Conservation (phyloP, 2,113 vertebrate species). For the Tachysurus fulvidraco region DNA sequence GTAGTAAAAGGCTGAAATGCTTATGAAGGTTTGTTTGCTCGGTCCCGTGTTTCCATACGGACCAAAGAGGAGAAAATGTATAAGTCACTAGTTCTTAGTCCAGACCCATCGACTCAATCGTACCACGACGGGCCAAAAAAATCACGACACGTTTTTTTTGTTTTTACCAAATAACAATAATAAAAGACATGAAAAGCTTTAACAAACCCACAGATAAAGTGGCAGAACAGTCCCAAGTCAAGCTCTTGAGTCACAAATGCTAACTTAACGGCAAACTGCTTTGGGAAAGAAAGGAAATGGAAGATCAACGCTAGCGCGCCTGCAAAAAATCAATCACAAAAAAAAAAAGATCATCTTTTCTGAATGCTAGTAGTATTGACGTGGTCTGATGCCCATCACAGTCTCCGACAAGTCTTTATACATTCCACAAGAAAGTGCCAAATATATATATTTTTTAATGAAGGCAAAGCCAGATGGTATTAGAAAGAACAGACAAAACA, state of each 20-base stretch:
- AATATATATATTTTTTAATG: constrained; percentile 43
- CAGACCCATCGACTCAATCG: constrained; percentile 17
- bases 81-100: constrained; percentile 32
- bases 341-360: constrained; percentile 46
- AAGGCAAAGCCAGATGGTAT: constrained; percentile 69
- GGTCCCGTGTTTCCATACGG: constrained; percentile 14
- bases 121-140: constrained; percentile 20
- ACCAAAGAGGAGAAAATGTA: constrained; percentile 26
- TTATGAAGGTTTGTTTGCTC: not conserved
- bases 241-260: constrained; percentile 28
- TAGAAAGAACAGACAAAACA: constrained; percentile 56
- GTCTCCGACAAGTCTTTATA: constrained; percentile 71
- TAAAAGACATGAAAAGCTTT: constrained; percentile 1
- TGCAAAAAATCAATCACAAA: not conserved
- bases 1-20: not conserved
- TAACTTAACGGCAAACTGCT: constrained; percentile 1
- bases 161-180: not conserved
- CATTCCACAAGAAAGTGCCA: constrained; percentile 68
- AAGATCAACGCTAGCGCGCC: constrained; percentile 16
- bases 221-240: constrained; percentile 22
- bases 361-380: constrained; percentile 67
- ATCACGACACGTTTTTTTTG: constrained; percentile 46
- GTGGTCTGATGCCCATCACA: constrained; percentile 69
- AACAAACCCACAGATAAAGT: constrained; percentile 7
- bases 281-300: constrained; percentile 26